Percentiles rank a stretch among this genome's conserved stretches.
Conservation (phyloP, 2,888 invertebrate genomes). For the Sisyra terminalis region DNA sequence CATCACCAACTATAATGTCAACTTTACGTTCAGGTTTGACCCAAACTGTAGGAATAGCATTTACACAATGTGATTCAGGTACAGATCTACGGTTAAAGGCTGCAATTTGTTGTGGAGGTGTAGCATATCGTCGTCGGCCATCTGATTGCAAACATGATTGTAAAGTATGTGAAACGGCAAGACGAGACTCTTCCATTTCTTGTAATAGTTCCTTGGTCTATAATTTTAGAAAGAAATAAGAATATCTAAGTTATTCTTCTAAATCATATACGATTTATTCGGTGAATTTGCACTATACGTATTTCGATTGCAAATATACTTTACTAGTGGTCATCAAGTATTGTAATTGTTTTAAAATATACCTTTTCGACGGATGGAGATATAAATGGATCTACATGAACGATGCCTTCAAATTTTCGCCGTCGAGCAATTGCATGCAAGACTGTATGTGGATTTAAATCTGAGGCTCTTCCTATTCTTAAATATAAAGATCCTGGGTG, state of each 20-base stretch:
- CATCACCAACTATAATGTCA: slow-evolving; percentile 58
- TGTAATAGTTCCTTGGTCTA: slow-evolving; percentile 49
- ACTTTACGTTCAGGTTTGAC: slow-evolving; percentile 42
- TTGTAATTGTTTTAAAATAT: slow-evolving; percentile 10
- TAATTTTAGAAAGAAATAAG: no score
- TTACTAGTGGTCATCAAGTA: no score
- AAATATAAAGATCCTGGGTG: slow-evolving; percentile 87
- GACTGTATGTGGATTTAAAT: slow-evolving; percentile 68
- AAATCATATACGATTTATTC: no score
- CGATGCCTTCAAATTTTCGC: slow-evolving; percentile 29
- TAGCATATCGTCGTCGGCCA: slow-evolving; percentile 64
- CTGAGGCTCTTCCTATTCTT: slow-evolving; percentile 80
- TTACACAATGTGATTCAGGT: slow-evolving; percentile 45
- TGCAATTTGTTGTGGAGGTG: slow-evolving; percentile 78
- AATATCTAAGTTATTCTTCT: no score
- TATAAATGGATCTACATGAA: slow-evolving; percentile 45
- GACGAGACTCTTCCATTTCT: slow-evolving; percentile 68
- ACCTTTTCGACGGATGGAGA: slow-evolving; percentile 44
- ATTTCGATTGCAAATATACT: background rate
- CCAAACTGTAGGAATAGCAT: slow-evolving; percentile 35
- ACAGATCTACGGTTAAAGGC: slow-evolving; percentile 68
- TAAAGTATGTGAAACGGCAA: slow-evolving; percentile 71
- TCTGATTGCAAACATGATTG: slow-evolving; percentile 74
- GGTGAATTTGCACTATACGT: background rate
- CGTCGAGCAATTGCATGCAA: slow-evolving; percentile 73